Evolutionary conservation across 2,113 vertebrate species (phyloP), one percentile per base, ranked within the genome.

Genomic region (Calonectris borealis): DNA sequence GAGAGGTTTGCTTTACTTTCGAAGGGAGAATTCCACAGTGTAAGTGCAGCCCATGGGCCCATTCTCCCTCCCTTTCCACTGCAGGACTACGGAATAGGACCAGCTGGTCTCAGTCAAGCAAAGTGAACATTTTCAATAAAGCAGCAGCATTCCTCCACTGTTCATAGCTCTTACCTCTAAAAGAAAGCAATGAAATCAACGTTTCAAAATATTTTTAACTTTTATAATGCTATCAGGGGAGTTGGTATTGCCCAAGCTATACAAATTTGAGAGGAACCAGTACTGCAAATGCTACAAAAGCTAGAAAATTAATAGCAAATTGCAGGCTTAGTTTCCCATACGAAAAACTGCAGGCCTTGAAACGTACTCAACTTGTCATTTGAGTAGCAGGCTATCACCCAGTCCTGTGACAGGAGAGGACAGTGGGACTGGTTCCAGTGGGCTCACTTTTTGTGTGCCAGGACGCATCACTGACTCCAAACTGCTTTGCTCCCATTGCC

Each of bases 381-480:
- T 52, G 82, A 85, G 68, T 15, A 60, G 70, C 54, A 64, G 57
- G 64, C 36, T 64, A 20, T n/a, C 46, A 20, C 17, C n/a, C 83
- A 26, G 78, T 34, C 51, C 58, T 25, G 75, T 20, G 62, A 22
- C 14, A 38, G 66, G 48, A 76, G 17, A 46, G 62, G 55, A 31
- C 12, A n/a, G 11, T 11, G 58, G 87, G 94, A 77, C 89, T 86
- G 83, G 71, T 52, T 68, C 87, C 51, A 10, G 54, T 70, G 91
- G 82, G 76, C 76, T 72, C 7, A 3, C 8, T 6, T 3, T 72
- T 8, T 66, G 76, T 65, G 96, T 94, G 89, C 95, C 86, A 80
- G 83, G 97, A 96, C 97, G 96, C 96, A 98, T 98, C 97, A 98
- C 98, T 97, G 98, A 98, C 98, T 98, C 96, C 98, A 98, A 98